Percentiles rank a stretch among this genome's conserved stretches.
Evolutionary conservation across 2,113 vertebrate genomes (phyloP).

Genomic region (Atherinomorus stipes): DNA sequence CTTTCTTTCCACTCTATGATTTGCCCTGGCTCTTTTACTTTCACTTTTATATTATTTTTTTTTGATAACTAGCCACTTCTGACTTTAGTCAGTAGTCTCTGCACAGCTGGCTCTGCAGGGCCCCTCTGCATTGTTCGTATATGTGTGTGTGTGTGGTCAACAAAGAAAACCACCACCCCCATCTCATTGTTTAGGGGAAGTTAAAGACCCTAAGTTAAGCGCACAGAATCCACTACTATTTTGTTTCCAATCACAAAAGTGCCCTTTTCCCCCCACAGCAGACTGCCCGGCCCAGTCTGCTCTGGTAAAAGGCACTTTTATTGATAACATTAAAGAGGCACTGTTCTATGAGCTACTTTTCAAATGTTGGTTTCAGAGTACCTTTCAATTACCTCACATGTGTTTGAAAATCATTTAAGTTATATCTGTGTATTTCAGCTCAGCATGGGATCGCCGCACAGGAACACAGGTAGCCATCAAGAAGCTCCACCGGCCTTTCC

Average conservation of each 20-base stretch:
- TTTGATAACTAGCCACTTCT: constrained; percentile 3
- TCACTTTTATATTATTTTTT: background rate
- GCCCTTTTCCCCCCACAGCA: background rate
- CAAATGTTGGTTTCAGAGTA: too few relatives aligned
- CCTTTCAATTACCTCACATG: background rate
- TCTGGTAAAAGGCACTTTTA: too few relatives aligned
- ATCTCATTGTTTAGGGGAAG: constrained; percentile 71
- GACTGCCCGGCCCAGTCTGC: too few relatives aligned
- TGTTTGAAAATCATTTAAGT: background rate
- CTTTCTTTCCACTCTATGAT: too few relatives aligned
- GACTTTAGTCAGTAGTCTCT: constrained; percentile 16
- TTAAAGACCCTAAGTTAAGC: constrained; percentile 52
- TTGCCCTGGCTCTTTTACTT: background rate
- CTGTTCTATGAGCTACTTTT: too few relatives aligned
- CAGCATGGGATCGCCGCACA: constrained; percentile 86
- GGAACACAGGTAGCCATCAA: constrained; percentile 91
- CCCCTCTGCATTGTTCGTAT: constrained; percentile 59
- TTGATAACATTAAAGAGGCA: too few relatives aligned
- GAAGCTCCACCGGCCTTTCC: constrained; percentile 94
- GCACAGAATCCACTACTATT: constrained; percentile 25
- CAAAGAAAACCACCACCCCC: constrained; percentile 70
- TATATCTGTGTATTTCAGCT: constrained; percentile 74
- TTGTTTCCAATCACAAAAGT: constrained; percentile 33
- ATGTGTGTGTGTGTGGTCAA: constrained; percentile 47
- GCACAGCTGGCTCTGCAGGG: constrained; percentile 69